Evolutionary conservation across 2,113 vertebrate genomes (phyloP), one percentile per base, ranked within the genome.

Genomic region (Corapipo altera): DNA sequence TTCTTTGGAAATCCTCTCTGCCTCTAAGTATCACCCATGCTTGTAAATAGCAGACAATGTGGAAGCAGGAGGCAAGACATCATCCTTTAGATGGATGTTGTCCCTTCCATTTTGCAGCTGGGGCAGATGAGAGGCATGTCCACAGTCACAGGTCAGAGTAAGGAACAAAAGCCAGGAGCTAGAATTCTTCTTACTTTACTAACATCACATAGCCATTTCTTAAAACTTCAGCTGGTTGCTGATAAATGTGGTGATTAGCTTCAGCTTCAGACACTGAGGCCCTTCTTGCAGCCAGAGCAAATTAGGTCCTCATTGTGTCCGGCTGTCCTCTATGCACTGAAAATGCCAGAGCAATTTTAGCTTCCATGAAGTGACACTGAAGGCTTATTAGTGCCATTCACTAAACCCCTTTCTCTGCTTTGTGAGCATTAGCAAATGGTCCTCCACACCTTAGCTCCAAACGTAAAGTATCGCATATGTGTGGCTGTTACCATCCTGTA

Each of bases 401-500:
- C 48, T 78, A 46, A 91, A 54, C 16, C 32, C 61, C 61, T 80
- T 88, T 72, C 69, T 44, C 61, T 61, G 67, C 74, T 43, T 11
- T 30, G 1, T 4, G 12, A 44, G 51, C 70, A 37, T 79, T 75
- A 79, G 57, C 69, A 35, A 52, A 74, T 30, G 44, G 52, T 76
- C 91, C 37, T 46, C 48, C 23, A 39, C 37, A 75, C 76, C 80
- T 93, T 33, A 16, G 62, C 21, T n/a, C 49, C 72, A 58, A 84
- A 62, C 44, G 49, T 66, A 15, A 61, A 75, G 71, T 54, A 10
- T 2, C 3, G 4, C 58, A 28, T 97, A 73, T 73, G 46, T 84
- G 4, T 4, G 37, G 77, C 90, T 88, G 94, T 88, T 97, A 76
- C 95, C 51, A 72, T 93, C 95, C 97, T 98, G 96, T 98, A 97